phyloP scores from a whole-genome alignment of 2,888 invertebrate genomes.

The Cheilosia vulpina region DNA sequence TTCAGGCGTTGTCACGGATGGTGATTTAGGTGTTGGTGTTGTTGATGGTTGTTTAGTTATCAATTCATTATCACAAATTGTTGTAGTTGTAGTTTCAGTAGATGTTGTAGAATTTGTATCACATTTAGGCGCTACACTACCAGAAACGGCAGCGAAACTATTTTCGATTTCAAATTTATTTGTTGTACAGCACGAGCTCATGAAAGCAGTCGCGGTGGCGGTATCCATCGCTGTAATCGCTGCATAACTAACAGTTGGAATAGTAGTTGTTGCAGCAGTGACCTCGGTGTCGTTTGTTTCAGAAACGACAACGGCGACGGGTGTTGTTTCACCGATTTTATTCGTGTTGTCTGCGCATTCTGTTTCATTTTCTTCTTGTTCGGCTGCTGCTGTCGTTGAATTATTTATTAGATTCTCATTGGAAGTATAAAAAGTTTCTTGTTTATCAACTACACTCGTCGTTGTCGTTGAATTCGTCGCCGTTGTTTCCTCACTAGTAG shows the following conservation, averaged over 20 bases:
- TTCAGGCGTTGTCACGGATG: constrained; percentile 36
- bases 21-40: constrained; percentile 65
- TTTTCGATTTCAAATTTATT: constrained; percentile 32
- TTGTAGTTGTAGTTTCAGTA: constrained; percentile 46
- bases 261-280: constrained; percentile 28
- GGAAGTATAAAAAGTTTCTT: constrained; percentile 48
- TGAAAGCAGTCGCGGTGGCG: constrained; percentile 62
- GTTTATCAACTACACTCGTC: constrained; percentile 16
- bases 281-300: constrained; percentile 2
- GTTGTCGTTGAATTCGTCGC: constrained; percentile 54
- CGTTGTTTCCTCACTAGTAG: constrained; percentile 19
- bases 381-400: constrained; percentile 70
- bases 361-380: constrained; percentile 50
- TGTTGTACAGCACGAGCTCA: constrained; percentile 55
- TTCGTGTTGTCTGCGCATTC: constrained; percentile 37
- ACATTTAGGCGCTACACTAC: constrained; percentile 34
- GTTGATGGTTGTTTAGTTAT: constrained; percentile 45
- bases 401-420: constrained; percentile 78
- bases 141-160: neutral
- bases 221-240: constrained; percentile 63
- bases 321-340: constrained; percentile 17
- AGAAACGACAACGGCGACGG: constrained; percentile 13
- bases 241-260: constrained; percentile 53
- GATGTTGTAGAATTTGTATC: constrained; percentile 51
- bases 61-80: constrained; percentile 66